phyloP scores from a whole-genome alignment of 2,888 invertebrate species.

The Mantis religiosa region DNA sequence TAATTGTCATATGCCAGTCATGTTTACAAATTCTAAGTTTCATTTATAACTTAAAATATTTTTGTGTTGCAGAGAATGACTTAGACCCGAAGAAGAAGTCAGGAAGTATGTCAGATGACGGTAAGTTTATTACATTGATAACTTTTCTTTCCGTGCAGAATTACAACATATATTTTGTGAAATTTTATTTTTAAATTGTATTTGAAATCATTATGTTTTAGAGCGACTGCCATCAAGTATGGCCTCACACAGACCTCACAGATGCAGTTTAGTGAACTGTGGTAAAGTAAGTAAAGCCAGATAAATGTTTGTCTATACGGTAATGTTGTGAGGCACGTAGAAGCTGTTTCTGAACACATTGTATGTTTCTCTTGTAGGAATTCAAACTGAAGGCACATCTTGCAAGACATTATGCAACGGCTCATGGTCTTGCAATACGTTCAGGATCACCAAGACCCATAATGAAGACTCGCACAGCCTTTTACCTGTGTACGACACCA shows the following conservation, averaged over 20 bases:
- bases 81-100: slow-evolving; percentile 37
- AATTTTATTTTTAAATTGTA: not conserved
- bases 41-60: not conserved
- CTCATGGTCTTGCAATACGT: slow-evolving; percentile 74
- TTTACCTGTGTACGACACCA: slow-evolving; percentile 89
- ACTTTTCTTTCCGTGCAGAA: too few relatives aligned
- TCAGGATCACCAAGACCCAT: slow-evolving; percentile 83
- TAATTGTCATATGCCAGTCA: too few relatives aligned
- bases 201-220: slow-evolving; percentile 32
- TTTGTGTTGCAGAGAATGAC: slow-evolving; percentile 37
- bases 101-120: slow-evolving; percentile 38
- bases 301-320: not conserved
- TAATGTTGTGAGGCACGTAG: not conserved
- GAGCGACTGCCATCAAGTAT: slow-evolving; percentile 48
- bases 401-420: slow-evolving; percentile 88
- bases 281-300: slow-evolving; percentile 57
- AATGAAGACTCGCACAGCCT: slow-evolving; percentile 95
- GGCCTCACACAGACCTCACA: slow-evolving; percentile 71
- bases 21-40: not conserved
- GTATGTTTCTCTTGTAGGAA: slow-evolving; percentile 51
- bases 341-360: not conserved
- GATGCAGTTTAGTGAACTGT: slow-evolving; percentile 87
- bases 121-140: slow-evolving; percentile 27
- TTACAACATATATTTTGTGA: not conserved
- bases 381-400: slow-evolving; percentile 93